phyloP scores from a whole-genome alignment of 2,113 vertebrate species.

The Cephalopterus ornatus region DNA sequence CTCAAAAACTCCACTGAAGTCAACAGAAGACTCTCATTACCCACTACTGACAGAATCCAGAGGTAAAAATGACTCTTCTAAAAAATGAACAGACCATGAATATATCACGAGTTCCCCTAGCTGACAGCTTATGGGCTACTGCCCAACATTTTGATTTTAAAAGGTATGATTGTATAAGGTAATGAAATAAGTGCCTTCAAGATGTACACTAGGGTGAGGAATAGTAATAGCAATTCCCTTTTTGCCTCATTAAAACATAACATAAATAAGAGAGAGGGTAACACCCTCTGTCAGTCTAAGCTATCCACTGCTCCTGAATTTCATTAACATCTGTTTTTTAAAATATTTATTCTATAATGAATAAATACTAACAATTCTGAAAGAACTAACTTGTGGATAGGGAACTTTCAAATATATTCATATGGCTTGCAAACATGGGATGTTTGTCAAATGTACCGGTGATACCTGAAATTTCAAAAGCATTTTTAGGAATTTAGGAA shows the following conservation, averaged over 20 bases:
- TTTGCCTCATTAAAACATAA: background rate
- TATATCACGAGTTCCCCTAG: background rate
- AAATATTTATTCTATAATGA: background rate
- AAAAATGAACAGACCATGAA: background rate
- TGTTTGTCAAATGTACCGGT: background rate
- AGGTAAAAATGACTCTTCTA: slow-evolving; percentile 15
- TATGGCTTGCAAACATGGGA: background rate
- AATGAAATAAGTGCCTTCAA: slow-evolving; percentile 19
- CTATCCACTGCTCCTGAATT: background rate
- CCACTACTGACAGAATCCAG: slow-evolving; percentile 21
- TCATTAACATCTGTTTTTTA: background rate
- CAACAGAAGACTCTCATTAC: background rate
- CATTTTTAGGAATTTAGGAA: background rate
- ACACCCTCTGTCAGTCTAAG: background rate
- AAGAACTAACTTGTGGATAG: background rate
- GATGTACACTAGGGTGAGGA: background rate
- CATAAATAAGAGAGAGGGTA: background rate
- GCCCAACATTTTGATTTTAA: slow-evolving; percentile 3
- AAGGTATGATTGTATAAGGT: background rate
- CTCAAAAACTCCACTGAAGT: background rate
- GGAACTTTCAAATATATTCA: background rate
- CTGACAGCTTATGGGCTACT: slow-evolving; percentile 20
- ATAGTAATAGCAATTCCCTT: background rate
- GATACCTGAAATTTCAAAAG: background rate
- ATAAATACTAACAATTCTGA: background rate